Evolutionary conservation across 1,140 invertebrate species (phyloP), one percentile per base, ranked within the genome.

Genomic region (Pseudomyrmex cubaensis): DNA sequence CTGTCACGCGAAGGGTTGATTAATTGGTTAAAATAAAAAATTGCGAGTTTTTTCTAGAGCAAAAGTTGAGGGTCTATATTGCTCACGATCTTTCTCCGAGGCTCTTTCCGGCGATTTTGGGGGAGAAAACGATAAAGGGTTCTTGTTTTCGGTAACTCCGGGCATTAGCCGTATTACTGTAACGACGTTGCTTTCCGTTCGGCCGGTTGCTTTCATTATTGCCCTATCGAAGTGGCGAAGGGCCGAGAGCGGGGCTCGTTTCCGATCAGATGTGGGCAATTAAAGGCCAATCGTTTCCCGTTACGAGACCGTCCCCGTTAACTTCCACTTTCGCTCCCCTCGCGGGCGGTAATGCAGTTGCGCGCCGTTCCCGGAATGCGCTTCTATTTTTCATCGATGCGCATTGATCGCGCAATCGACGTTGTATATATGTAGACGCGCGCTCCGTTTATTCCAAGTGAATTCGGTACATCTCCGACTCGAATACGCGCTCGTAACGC

Each of bases 211-310:
- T 69, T 73, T 78, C 78, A 76, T 50, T 62, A 78, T 85, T 64
- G 73, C 76, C 67, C 86, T 83, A 83, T 88, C 64, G 63, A 82
- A 85, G 72, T 70, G 72, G 56, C 46, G 66, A 75, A 85, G 48
- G 62, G 25, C 25, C n/a, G 44, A 25, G n/a, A 69, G 66, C 46
- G 17, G 13, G 48, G 67, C 56, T 84, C 77, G 86, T 88, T 88
- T 88, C 67, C 86, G 87, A 88, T 88, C 86, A 88, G 87, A 88
- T 78, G 86, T 83, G 84, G 86, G 59, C 86, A 88, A 88, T 89
- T 88, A 89, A 88, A 89, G 80, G 84, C 78, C 87, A 89, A 88
- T 89, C 84, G 86, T 88, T 86, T 86, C 64, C 87, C 87, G 83
- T 89, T 89, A 88, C 82, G 69, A 72, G 54, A 44, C 44, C 35